Conservation (phyloP, 2,888 invertebrate genomes). For the Phengaris alcon region DNA sequence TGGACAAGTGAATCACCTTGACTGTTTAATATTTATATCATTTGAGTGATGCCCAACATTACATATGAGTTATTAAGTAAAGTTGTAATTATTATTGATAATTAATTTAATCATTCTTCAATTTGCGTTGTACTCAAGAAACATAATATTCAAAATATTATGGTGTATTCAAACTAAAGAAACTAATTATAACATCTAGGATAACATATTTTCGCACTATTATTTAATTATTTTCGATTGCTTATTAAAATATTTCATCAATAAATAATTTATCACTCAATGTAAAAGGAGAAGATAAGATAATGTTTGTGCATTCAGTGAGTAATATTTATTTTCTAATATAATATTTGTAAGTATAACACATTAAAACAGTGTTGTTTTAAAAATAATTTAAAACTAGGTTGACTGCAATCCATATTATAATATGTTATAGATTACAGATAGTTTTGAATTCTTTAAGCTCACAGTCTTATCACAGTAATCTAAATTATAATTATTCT, state of each 20-base stretch:
- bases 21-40: constrained; percentile 31
- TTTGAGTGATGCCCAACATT: constrained; percentile 22
- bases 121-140: too few species aligned
- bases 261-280: not conserved
- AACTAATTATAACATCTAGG: too few species aligned
- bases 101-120: too few species aligned
- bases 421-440: too few species aligned
- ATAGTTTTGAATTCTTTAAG: too few species aligned
- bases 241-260: not conserved
- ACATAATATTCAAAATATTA: too few species aligned
- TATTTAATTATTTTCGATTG: not conserved
- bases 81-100: too few species aligned
- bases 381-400: too few species aligned
- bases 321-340: not conserved
- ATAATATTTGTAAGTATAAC: not conserved
- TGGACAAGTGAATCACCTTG: constrained; percentile 38
- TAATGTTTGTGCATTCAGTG: not conserved
- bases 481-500: not conserved
- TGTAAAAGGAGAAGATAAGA: not conserved
- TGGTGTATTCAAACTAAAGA: too few species aligned
- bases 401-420: too few species aligned
- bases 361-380: too few species aligned
- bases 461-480: too few species aligned
- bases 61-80: constrained; percentile 10
- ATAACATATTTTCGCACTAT: not conserved